Base-by-base conservation (phyloP, 2,113 vertebrate genomes). In the Ramphastos sulfuratus region DNA sequence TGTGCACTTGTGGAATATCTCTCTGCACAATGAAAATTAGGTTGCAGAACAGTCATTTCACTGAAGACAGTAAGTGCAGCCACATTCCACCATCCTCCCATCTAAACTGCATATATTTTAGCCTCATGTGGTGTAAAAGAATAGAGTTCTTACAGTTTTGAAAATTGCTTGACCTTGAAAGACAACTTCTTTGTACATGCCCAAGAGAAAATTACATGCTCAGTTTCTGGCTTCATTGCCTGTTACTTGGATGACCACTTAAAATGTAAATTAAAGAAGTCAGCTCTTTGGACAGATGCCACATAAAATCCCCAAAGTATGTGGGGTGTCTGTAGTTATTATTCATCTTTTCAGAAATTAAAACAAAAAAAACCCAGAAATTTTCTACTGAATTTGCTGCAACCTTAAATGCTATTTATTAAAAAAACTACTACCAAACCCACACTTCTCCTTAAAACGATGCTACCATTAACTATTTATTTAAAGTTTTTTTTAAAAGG, bases 261-360 rank as follows among this genome's bases (percentile, higher is more conserved):
- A 88, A 84, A 95, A 96, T 88, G 87, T 75, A 97, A 96, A 96
- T 97, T 96, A 96, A 50, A 82, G 63, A 66, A 95, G 87, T 54
- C 55, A 93, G 61, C n/a, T 95, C 74, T 91, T 91, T 92, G 35
- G 28, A 90, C 39, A 91, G 66, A 83, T 85, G 72, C n/a, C 87
- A 81, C 10, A 35, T 81, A 90, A 95, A 96, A 83, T 91, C 67
- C 39, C 91, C 42, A 37, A 91, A 93, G 74, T 74, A 67, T 19
- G 6, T 20, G 58, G 37, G 3, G 28, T 77, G 52, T 78, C 66
- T 82, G 60, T 17, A 80, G 15, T 55, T 94, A 60, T 87, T 96
- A 96, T 91, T 95, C 97, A 73, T n/a, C 81, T 82, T 92, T 96
- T 80, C 90, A 89, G 39, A 93, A 85, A 56, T 19, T 37, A 18